These are phyloP conservation scores for Apostichopus leukothele DNA, from an alignment of 53 echinoderm and acorn worm species.

Conservation along the genomic window DNA sequence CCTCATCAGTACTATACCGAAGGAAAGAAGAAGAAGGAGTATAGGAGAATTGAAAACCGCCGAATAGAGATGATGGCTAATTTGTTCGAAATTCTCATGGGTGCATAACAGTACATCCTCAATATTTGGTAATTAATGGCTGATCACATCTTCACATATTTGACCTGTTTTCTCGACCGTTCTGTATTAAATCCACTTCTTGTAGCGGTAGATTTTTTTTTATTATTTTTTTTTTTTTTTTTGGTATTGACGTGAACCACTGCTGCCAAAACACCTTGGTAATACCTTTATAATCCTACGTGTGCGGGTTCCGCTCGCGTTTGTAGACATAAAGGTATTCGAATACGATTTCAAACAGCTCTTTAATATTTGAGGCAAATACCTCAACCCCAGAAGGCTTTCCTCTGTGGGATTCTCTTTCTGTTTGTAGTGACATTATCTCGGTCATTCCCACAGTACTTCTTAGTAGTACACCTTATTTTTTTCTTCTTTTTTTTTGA, in stretches of 20 bases:
- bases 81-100: constrained; percentile 13
- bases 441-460: not conserved
- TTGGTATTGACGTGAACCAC: constrained; percentile 8
- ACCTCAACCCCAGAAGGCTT: constrained; percentile 24
- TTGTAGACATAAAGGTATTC: not conserved
- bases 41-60: too few relatives aligned
- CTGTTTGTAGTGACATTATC: constrained; percentile 35
- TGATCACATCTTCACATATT: constrained; percentile 43
- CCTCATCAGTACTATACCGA: not conserved
- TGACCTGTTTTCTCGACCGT: constrained; percentile 30
- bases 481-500: not conserved
- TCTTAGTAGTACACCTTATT: too few relatives aligned
- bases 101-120: constrained; percentile 21
- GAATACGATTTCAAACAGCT: constrained; percentile 26
- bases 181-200: constrained; percentile 19
- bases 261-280: constrained; percentile 38
- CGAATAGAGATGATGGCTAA: constrained; percentile 5
- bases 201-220: not conserved
- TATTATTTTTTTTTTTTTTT: too few relatives aligned
- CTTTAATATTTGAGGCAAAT: constrained; percentile 18
- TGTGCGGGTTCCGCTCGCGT: not conserved
- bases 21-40: not conserved
- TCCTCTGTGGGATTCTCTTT: constrained; percentile 6
- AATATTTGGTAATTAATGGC: constrained; percentile 44
- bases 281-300: constrained; percentile 7